These are phyloP conservation scores for Ivindomyrus marchei DNA, from an alignment of 2,113 vertebrate genomes.

Conservation along the genomic window DNA sequence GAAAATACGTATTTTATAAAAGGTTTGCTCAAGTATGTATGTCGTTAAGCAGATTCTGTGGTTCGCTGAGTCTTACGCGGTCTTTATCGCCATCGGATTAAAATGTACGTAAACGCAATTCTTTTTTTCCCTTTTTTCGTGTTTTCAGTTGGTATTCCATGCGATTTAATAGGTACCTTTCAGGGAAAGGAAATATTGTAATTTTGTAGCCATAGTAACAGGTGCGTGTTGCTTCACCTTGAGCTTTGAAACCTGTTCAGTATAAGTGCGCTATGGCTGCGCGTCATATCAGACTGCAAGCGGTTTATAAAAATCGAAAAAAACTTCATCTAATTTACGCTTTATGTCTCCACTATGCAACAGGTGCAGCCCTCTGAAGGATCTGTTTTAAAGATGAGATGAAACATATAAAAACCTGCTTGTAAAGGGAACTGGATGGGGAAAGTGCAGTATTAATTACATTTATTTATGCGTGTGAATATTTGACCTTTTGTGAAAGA, in stretches of 20 bases:
- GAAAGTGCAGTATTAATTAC: conserved; percentile 27
- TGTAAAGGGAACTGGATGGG: conserved; percentile 26
- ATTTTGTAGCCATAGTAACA: conserved; percentile 63
- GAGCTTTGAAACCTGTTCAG: conserved; percentile 10
- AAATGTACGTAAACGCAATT: background rate
- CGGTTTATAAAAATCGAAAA: background rate
- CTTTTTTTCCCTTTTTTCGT: background rate
- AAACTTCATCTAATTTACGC: conserved; percentile 28
- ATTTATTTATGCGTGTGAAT: conserved; percentile 39
- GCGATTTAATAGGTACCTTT: background rate
- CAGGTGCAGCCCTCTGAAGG: conserved; percentile 29
- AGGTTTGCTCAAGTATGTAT: background rate
- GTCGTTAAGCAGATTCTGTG: background rate
- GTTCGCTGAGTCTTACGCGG: background rate
- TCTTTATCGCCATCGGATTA: background rate
- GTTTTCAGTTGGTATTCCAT: background rate
- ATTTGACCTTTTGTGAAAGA: conserved; percentile 31
- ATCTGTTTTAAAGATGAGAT: conserved; percentile 48
- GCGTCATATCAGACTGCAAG: background rate
- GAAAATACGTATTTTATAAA: background rate
- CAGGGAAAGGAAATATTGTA: conserved; percentile 28
- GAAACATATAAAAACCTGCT: conserved; percentile 32
- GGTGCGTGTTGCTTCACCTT: conserved; percentile 43
- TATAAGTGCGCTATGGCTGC: background rate
- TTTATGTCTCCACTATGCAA: conserved; percentile 20